Percentiles rank a stretch among this genome's conserved stretches.
Conservation (phyloP, 1,140 invertebrate genomes). For the Bombus polaris region DNA sequence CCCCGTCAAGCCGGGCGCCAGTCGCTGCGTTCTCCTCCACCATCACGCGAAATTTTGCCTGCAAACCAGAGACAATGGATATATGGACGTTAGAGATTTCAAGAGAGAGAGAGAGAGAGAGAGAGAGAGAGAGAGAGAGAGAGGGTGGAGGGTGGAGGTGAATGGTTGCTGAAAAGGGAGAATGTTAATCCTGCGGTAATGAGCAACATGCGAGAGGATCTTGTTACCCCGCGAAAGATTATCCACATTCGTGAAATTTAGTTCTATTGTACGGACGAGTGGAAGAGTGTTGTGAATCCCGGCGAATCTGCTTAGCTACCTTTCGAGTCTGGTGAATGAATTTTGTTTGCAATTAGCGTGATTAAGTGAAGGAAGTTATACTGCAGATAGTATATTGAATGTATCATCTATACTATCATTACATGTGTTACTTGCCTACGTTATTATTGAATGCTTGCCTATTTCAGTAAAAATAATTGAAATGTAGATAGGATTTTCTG, state of each 20-base stretch:
- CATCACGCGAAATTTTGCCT: constrained; percentile 88
- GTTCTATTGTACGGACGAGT: neutral
- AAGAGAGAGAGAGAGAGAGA: no score
- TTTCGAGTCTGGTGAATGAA: neutral
- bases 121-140: no score
- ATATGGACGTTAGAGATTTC: neutral
- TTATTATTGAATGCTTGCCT: no score
- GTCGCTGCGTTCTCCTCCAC: constrained; percentile 88
- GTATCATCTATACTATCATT: no score
- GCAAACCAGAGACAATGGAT: constrained; percentile 47
- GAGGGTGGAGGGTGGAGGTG: no score
- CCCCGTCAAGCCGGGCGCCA: constrained; percentile 85
- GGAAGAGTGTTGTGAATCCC: no score
- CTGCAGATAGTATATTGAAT: neutral
- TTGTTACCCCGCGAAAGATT: neutral
- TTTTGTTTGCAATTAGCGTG: neutral
- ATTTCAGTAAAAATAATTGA: no score
- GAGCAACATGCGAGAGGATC: neutral
- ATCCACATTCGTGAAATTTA: neutral
- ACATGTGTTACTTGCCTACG: no score
- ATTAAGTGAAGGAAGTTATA: neutral
- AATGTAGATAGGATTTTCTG: neutral
- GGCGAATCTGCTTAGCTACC: neutral
- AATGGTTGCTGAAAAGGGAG: neutral
- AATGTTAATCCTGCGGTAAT: constrained; percentile 20